Percentiles rank a stretch among this genome's conserved stretches.
phyloP scores from a whole-genome alignment of 2,113 vertebrate genomes.

The Delphinapterus leucas region DNA sequence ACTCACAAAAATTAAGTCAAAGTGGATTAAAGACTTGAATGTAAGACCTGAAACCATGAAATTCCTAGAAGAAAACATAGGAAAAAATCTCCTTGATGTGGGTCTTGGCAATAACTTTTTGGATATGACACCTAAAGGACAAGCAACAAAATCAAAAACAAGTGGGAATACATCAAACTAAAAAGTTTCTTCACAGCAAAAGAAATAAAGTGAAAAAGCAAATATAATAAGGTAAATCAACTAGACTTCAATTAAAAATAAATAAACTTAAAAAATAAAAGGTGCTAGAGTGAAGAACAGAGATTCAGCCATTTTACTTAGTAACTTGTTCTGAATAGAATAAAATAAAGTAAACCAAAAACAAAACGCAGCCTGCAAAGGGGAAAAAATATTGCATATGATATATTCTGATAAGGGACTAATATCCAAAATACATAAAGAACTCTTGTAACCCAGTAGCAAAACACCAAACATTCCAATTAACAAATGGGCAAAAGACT shows the following conservation, averaged over 20 bases:
- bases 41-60: background rate
- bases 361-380: background rate
- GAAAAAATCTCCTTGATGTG: background rate
- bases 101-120: background rate
- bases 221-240: background rate
- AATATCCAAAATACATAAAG: background rate
- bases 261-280: background rate
- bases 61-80: background rate
- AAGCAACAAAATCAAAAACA: background rate
- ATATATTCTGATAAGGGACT: background rate
- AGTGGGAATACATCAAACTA: background rate
- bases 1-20: background rate
- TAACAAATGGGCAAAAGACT: background rate
- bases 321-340: slow-evolving; percentile 54
- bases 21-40: background rate
- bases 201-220: background rate
- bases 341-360: slow-evolving; percentile 48
- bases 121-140: background rate
- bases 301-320: slow-evolving; percentile 64
- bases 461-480: background rate
- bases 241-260: background rate
- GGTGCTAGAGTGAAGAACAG: background rate
- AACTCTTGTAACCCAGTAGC: too few species aligned
- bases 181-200: background rate
- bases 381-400: background rate